These are phyloP conservation scores for Heliconius charithonia DNA, from an alignment of 2,888 invertebrate species.

Conservation along the genomic window DNA sequence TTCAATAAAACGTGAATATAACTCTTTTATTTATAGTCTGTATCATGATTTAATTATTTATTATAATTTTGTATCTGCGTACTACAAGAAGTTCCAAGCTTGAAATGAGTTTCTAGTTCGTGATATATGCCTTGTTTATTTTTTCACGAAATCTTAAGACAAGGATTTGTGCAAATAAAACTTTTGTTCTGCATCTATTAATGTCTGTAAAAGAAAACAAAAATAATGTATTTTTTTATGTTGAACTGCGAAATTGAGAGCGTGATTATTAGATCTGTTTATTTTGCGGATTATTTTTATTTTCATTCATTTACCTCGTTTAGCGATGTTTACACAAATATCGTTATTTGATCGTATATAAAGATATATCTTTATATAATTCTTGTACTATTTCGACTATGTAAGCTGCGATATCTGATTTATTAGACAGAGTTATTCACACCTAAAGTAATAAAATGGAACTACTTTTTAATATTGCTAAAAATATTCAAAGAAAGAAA, in stretches of 20 bases:
- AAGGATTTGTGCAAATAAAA: neutral
- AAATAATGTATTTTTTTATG: neutral
- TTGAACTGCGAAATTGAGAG: neutral
- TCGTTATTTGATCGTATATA: no score
- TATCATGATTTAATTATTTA: conserved; percentile 26
- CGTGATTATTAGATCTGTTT: neutral
- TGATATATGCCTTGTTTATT: neutral
- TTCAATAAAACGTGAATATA: conserved; percentile 24
- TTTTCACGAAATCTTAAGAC: neutral
- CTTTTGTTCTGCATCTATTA: neutral
- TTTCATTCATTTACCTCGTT: neutral
- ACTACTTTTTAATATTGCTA: no score
- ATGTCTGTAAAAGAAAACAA: neutral
- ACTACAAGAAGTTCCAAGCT: conserved; percentile 2
- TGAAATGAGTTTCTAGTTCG: conserved; percentile 19
- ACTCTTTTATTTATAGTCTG: conserved; percentile 22
- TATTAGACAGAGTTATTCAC: no score
- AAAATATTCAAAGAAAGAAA: no score
- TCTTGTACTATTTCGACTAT: no score
- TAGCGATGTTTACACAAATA: no score
- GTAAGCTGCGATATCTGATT: no score
- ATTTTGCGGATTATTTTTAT: neutral
- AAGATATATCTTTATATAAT: no score
- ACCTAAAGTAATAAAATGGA: no score
- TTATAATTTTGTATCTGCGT: conserved; percentile 20